Percentiles rank a stretch among this genome's conserved stretches.
These are phyloP conservation scores for Nibea albiflora DNA, from an alignment of 2,113 vertebrate genomes.

Conservation along the genomic window DNA sequence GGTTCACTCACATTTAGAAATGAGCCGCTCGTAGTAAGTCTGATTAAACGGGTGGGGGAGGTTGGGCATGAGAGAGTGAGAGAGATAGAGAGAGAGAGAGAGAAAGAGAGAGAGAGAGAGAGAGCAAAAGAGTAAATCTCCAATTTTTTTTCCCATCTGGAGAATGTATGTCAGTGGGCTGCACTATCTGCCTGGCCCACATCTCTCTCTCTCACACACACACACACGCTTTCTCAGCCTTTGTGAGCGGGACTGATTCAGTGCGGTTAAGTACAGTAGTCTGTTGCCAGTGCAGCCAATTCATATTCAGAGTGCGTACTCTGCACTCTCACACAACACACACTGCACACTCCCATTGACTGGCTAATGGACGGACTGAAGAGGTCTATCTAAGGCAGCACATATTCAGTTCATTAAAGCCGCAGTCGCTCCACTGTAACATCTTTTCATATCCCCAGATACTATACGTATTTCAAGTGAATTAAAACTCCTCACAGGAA, in stretches of 20 bases:
- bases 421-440: slow-evolving; percentile 9
- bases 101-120: slow-evolving; percentile 16
- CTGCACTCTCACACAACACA: slow-evolving; percentile 40
- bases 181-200: slow-evolving; percentile 63
- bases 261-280: slow-evolving; percentile 68
- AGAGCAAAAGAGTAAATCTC: slow-evolving; percentile 58
- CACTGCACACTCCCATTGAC: slow-evolving; percentile 47
- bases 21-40: slow-evolving; percentile 59
- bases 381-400: slow-evolving; percentile 29
- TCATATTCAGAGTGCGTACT: slow-evolving; percentile 65
- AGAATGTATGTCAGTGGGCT: slow-evolving; percentile 82
- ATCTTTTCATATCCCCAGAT: neutral
- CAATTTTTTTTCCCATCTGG: slow-evolving; percentile 64
- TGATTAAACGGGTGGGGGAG: slow-evolving; percentile 72
- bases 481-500: neutral
- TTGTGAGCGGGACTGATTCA: slow-evolving; percentile 44
- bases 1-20: slow-evolving; percentile 48
- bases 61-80: slow-evolving; percentile 23
- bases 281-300: slow-evolving; percentile 63
- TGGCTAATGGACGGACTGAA: slow-evolving; percentile 57
- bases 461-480: neutral
- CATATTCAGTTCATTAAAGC: slow-evolving; percentile 57
- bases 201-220: slow-evolving; percentile 45
- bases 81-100: slow-evolving; percentile 23
- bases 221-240: slow-evolving; percentile 31